These are phyloP conservation scores for Arge pagana DNA, from an alignment of 2,888 invertebrate species.

Conservation along the genomic window DNA sequence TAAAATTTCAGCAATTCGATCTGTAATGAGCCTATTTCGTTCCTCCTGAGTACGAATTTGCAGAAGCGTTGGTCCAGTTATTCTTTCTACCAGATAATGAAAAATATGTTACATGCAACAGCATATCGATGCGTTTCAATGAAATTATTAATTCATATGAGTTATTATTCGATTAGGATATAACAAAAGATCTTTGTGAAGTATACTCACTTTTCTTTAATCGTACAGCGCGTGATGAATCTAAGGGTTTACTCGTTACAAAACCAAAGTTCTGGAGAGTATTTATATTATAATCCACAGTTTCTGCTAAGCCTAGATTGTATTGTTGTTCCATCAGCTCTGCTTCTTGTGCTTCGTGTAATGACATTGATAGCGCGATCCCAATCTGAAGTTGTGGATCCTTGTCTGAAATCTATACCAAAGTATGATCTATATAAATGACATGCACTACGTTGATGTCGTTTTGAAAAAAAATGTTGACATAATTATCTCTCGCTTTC, in stretches of 20 bases:
- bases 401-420: constrained; percentile 34
- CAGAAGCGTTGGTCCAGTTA: constrained; percentile 43
- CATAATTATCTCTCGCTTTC: constrained; percentile 31
- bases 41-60: constrained; percentile 53
- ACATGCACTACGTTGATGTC: no score
- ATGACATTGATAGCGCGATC: constrained; percentile 57
- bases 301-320: constrained; percentile 40
- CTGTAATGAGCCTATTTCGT: constrained; percentile 55
- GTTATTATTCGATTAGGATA: no score
- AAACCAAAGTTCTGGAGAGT: constrained; percentile 52
- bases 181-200: no score
- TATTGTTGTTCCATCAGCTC: constrained; percentile 47
- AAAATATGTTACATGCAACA: no score
- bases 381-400: constrained; percentile 57
- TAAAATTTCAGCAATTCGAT: constrained; percentile 57
- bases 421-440: no score
- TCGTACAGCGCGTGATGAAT: constrained; percentile 28
- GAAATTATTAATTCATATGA: no score
- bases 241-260: constrained; percentile 38
- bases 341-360: constrained; percentile 53
- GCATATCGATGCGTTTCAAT: no score
- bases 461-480: constrained; percentile 24
- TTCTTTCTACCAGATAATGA: constrained; percentile 36
- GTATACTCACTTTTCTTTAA: constrained; percentile 37
- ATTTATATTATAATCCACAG: constrained; percentile 34